Evolutionary conservation across 2,888 invertebrate genomes (phyloP).

Genomic region (Arge pagana): DNA sequence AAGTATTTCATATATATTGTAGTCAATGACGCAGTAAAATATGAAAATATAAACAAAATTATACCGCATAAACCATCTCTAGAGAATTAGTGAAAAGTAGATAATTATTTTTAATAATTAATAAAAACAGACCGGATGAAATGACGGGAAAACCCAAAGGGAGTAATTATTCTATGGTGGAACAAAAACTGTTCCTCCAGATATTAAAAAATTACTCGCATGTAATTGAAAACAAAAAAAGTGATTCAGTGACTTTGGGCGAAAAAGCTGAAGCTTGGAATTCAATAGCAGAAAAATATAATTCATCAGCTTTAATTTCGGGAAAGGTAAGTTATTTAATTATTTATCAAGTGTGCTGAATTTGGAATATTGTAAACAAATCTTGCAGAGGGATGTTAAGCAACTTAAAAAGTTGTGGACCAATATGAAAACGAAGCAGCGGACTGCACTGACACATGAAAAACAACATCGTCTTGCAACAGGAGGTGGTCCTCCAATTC

Average conservation of each 20-base stretch:
- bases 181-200: slow-evolving; percentile 1
- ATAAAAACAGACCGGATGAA: too few relatives aligned
- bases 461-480: slow-evolving; percentile 26
- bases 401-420: slow-evolving; percentile 28
- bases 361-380: background rate
- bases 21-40: too few relatives aligned
- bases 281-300: slow-evolving; percentile 18
- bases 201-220: slow-evolving; percentile 20
- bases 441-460: slow-evolving; percentile 24
- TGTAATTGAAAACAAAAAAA: slow-evolving; percentile 21
- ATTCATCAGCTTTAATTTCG: slow-evolving; percentile 14
- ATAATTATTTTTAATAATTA: background rate
- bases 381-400: slow-evolving; percentile 19
- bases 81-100: too few relatives aligned
- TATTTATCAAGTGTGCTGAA: slow-evolving; percentile 2
- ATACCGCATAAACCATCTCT: too few relatives aligned
- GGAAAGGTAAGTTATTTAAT: slow-evolving; percentile 17
- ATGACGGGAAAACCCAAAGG: background rate
- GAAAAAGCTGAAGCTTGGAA: slow-evolving; percentile 23
- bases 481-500: slow-evolving; percentile 23
- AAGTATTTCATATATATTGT: too few relatives aligned
- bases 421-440: slow-evolving; percentile 24
- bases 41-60: too few relatives aligned
- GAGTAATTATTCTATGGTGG: background rate
- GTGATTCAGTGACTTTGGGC: slow-evolving; percentile 12